Evolutionary conservation across 2,888 invertebrate species (phyloP).

Genomic region (Carpatolechia fugitivella): DNA sequence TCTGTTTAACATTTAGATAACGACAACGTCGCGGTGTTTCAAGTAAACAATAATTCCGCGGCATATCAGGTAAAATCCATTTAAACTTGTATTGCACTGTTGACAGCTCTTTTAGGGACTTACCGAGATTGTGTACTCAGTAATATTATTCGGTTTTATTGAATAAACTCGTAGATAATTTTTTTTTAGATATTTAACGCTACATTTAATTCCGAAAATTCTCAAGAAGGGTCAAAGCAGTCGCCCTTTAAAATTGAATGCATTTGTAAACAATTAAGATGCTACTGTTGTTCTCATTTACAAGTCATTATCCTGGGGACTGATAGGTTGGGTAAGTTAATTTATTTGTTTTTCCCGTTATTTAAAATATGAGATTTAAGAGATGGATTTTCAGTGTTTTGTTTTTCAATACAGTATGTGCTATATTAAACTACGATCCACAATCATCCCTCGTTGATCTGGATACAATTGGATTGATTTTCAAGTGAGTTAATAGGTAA

Average conservation of each 20-base stretch:
- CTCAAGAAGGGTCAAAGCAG: background rate
- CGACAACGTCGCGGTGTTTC: background rate
- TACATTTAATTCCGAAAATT: background rate
- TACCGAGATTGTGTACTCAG: too few species aligned
- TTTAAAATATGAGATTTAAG: too few species aligned
- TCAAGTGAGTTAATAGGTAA: background rate
- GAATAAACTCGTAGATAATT: too few species aligned
- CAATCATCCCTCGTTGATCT: background rate
- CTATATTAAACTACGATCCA: background rate
- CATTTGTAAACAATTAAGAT: conserved; percentile 1
- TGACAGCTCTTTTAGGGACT: too few species aligned
- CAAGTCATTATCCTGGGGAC: conserved; percentile 77
- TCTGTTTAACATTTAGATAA: background rate
- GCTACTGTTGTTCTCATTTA: conserved; percentile 81
- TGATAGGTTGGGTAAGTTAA: conserved; percentile 59
- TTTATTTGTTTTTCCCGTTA: conserved; percentile 24
- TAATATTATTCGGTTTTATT: too few species aligned
- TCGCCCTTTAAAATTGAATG: conserved; percentile 5
- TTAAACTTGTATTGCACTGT: too few species aligned
- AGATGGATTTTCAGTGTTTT: too few species aligned
- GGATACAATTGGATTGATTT: background rate
- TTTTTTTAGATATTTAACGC: background rate
- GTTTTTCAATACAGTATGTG: background rate
- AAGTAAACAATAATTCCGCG: background rate
- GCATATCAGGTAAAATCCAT: background rate